phyloP scores from a whole-genome alignment of 2,888 invertebrate species.

The Colletes collaris region DNA sequence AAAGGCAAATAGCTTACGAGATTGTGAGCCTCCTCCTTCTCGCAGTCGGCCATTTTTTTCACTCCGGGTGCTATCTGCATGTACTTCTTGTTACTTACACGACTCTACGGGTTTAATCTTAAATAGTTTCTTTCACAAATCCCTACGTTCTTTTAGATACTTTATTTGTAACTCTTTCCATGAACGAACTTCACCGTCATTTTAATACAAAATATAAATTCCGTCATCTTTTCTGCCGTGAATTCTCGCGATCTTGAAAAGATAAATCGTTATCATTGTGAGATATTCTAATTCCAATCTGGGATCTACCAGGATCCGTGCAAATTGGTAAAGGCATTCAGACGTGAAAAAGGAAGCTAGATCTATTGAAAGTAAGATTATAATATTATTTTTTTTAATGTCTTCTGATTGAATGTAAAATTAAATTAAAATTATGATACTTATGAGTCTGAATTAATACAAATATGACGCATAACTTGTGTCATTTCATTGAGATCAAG shows the following conservation, averaged over 20 bases:
- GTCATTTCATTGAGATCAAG: neutral
- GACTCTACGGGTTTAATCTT: conserved; percentile 4
- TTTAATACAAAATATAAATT: conserved; percentile 36
- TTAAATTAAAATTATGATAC: neutral
- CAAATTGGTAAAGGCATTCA: conserved; percentile 16
- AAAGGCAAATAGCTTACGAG: conserved; percentile 85
- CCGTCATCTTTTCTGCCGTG: conserved; percentile 21
- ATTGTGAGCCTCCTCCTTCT: conserved; percentile 92
- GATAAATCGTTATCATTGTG: conserved; percentile 51
- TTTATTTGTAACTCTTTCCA: conserved; percentile 13
- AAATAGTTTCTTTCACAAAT: conserved; percentile 7
- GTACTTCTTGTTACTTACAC: conserved; percentile 29
- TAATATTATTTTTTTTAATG: neutral
- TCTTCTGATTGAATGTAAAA: neutral
- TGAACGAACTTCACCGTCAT: neutral
- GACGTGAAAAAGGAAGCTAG: neutral
- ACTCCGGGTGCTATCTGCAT: conserved; percentile 44
- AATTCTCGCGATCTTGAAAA: conserved; percentile 35
- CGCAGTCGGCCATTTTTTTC: conserved; percentile 88
- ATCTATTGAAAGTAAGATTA: neutral
- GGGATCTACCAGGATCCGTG: conserved; percentile 13
- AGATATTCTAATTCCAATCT: conserved; percentile 38
- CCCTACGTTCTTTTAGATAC: neutral
- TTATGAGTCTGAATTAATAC: neutral
- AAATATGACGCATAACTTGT: neutral